Percentiles rank a stretch among this genome's conserved stretches.
Evolutionary conservation across 2,888 invertebrate genomes (phyloP).

Genomic region (Pediacus dermestoides): DNA sequence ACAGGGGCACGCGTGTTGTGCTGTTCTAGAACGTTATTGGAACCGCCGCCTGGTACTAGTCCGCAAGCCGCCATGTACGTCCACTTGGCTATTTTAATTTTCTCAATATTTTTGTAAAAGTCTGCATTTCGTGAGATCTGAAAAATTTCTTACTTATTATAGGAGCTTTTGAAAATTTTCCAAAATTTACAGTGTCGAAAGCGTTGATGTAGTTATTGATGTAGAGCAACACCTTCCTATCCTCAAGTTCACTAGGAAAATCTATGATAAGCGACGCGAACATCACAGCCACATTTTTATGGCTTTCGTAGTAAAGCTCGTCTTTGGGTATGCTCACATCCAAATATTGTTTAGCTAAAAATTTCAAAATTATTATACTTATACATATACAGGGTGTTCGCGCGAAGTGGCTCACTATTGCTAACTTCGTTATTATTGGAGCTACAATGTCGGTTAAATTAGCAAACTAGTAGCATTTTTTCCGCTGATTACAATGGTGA

Average conservation of each 20-base stretch:
- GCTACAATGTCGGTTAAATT: too few relatives aligned
- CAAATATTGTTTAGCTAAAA: constrained; percentile 72
- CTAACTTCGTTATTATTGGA: too few relatives aligned
- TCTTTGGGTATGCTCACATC: constrained; percentile 65
- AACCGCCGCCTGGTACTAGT: constrained; percentile 67
- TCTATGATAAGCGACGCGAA: constrained; percentile 74
- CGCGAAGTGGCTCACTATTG: too few relatives aligned
- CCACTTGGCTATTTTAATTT: constrained; percentile 94
- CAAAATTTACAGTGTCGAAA: constrained; percentile 82
- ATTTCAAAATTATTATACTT: constrained; percentile 14
- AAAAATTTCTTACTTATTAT: too few relatives aligned
- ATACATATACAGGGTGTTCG: constrained; percentile 1
- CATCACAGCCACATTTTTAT: constrained; percentile 90
- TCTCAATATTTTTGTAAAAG: constrained; percentile 69
- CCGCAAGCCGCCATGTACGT: constrained; percentile 98
- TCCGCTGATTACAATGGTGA: too few relatives aligned
- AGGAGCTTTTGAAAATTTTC: too few relatives aligned
- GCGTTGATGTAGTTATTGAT: constrained; percentile 90
- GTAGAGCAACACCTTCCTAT: constrained; percentile 47
- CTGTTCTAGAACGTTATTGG: constrained; percentile 42
- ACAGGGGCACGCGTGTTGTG: constrained; percentile 46
- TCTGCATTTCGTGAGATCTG: constrained; percentile 31
- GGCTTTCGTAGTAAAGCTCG: constrained; percentile 79
- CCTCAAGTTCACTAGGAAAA: constrained; percentile 54
- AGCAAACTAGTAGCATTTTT: too few relatives aligned